Evolutionary conservation across 1,140 invertebrate genomes (phyloP), one percentile per base, ranked within the genome.

Genomic region (Euborellia annulipes): DNA sequence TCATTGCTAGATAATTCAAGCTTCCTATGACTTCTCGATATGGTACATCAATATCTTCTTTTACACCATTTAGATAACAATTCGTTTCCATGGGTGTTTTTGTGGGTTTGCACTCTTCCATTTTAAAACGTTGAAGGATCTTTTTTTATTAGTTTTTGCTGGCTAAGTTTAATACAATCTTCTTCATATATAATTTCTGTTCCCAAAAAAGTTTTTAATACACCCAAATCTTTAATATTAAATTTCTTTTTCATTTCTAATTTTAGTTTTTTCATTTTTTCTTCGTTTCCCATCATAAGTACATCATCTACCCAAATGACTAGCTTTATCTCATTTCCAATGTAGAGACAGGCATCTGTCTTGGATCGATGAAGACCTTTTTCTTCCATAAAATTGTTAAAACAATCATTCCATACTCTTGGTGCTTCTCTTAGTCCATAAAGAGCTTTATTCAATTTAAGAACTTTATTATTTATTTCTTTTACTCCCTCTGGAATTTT

Each of bases 1-100:
- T 44, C 4, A 62, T 55, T 9, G 63, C 47, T 4, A 68, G 46
- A 52, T 67, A 68, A 53, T 67, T 58, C 13, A 70, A 51, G 38
- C n/a, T n/a, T n/a, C n/a, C n/a, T n/a, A n/a, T n/a, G n/a, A n/a
- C n/a, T n/a, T n/a, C n/a, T n/a, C n/a, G n/a, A n/a, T n/a, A n/a
- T n/a, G n/a, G n/a, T n/a, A n/a, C n/a, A n/a, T n/a, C n/a, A n/a
- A n/a, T n/a, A n/a, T n/a, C 49, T 48, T 14, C 63, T 63, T 16
- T 67, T 51, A 1, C 58, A 45, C 45, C 66, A 41, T 46, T 58
- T 54, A 51, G 58, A 54, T 59, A 54, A 46, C 19, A 55, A 34
- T 34, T 34, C 32, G 9, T n/a, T 34, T 18, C 38, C 9, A 50
- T 30, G 7, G 47, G 50, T 17, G 47, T 47, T 18, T 13, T 16